Base-by-base conservation (phyloP, 2,113 vertebrate genomes). In the Isurus oxyrinchus region DNA sequence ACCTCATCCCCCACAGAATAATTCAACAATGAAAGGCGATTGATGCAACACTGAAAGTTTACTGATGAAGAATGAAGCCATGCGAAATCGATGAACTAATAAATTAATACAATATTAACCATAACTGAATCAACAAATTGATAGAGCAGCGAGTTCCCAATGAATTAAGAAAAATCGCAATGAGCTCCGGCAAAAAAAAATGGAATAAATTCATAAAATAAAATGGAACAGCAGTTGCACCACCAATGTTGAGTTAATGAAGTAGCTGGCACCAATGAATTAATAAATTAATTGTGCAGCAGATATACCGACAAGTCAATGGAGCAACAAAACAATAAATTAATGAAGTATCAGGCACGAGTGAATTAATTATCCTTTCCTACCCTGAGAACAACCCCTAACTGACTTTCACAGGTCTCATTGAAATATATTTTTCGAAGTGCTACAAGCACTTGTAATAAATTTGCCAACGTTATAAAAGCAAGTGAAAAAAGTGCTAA, bases 151-250 rank as follows among this genome's bases (percentile, higher is more conserved):
- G 55, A 44, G 59, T n/a, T 40, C 40, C 59, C 1, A 63, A 94
- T 94, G 31, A 94, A 94, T 94, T 63, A 66, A 63, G n/a, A 94
- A 93, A 88, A 44, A 40, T 94, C 19, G 16, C 59, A 94, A 63
- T 40, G 21, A 91, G 59, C 0, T 63, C n/a, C 90, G 44, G 19
- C 35, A n/a, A 2, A 16, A 19, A 66, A 66, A 61, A 21, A 31
- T 59, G 16, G 14, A 94, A 16, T 66, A n/a, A 94, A 63, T 94
- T 40, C 61, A 63, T 66, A 94, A 94, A 66, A 66, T 94, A 66
- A 61, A 94, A 23, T 63, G 90, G 35, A 59, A 59, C 53, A 35
- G 13, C 19, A 44, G 59, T 63, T 35, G 35, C 57, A 93, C 1
- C 59, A 40, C n/a, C 59, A 94, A 63, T 40, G 40, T 94, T 61